Evolutionary conservation across 1,140 invertebrate species (phyloP), one percentile per base, ranked within the genome.

Genomic region (Lutraria rhynchaena): DNA sequence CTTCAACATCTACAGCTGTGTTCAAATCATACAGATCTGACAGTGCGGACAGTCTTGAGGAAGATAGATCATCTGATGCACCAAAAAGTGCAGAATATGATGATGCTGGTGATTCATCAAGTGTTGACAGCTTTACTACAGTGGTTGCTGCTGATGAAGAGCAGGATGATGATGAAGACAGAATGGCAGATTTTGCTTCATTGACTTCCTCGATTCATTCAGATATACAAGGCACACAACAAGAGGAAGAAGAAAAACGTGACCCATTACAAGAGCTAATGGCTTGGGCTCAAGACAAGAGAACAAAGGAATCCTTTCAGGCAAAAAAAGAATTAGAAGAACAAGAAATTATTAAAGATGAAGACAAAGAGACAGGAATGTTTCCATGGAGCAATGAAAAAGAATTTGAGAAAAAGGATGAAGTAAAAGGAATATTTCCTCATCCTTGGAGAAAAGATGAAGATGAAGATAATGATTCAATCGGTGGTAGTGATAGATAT

Each of bases 61-160:
- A 78, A 53, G 75, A 67, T 51, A 69, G 46, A 27, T 49, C 55
- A 31, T 35, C 33, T 29, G 53, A 44, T 31, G 63, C 41, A 41
- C 31, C 53, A 7, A 81, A 51, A 61, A 81, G 67, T 73, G 29
- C 67, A 22, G 77, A 83, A 19, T 88, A 87, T 61, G 90, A 92
- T 73, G 90, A 92, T 84, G 60, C 82, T 44, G 90, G 86, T 17
- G 95, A 96, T 85, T 97, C 96, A 0, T 96, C 96, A 0, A 95
- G 94, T 46, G 96, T 96, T 89, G 97, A 98, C 90, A 97, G 97
- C 35, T 98, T 98, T 93, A 96, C 91, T 55, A 92, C 91, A 63
- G 91, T 92, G 22, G 89, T 92, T 60, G 87, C 89, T 55, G 89
- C 86, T 22, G 85, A 97, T 51, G 94, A 96, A 35, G 95, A 96